These are phyloP conservation scores for Prosapia bicincta DNA, from an alignment of 2,888 invertebrate genomes.

Conservation along the genomic window DNA sequence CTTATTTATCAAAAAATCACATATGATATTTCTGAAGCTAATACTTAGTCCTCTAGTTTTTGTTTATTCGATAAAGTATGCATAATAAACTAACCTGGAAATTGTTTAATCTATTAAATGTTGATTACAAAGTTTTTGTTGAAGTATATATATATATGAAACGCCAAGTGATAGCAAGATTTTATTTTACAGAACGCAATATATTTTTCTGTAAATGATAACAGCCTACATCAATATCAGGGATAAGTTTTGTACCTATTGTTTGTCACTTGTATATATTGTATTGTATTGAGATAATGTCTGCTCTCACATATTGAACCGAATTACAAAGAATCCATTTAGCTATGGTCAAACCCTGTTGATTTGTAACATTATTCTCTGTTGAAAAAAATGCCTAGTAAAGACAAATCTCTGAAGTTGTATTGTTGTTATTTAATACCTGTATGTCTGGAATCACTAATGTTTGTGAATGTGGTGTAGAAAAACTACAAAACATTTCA, in stretches of 20 bases:
- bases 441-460: no score
- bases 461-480: no score
- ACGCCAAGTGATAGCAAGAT: background rate
- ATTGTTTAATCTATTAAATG: background rate
- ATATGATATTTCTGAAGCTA: no score
- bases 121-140: background rate
- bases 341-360: background rate
- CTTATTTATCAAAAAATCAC: no score
- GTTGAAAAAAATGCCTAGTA: background rate
- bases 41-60: no score
- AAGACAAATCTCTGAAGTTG: background rate
- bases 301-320: slow-evolving; percentile 2
- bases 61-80: background rate
- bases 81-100: background rate
- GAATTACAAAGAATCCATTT: background rate
- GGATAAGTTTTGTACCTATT: slow-evolving; percentile 24
- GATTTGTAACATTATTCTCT: background rate
- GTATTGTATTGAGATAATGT: background rate
- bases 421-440: background rate
- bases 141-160: background rate
- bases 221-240: slow-evolving; percentile 32
- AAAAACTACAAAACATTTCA: no score
- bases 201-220: slow-evolving; percentile 35
- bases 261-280: background rate
- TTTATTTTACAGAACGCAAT: slow-evolving; percentile 6